A percentile compares a stretch with the other conserved stretches of the same genome.
Evolutionary conservation across 2,113 vertebrate genomes (phyloP).

Genomic region (Paracyprichromis sp.): DNA sequence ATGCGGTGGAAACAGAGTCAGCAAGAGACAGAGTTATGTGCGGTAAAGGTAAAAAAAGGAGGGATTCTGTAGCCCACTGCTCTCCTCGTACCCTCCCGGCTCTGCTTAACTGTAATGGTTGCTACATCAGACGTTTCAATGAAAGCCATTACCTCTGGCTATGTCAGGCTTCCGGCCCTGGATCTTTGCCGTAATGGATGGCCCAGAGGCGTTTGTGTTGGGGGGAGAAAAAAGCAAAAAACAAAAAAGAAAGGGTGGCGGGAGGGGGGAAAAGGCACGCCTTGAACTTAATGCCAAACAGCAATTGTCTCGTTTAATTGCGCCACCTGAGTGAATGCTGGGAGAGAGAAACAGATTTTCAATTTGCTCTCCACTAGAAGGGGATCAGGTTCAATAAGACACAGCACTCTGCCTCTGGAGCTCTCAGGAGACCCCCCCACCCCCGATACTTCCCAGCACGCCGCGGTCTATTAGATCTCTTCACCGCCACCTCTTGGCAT

Average conservation of each 20-base stretch:
- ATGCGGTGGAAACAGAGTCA: background rate
- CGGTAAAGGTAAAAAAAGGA: conserved; percentile 3
- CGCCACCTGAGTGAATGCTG: conserved; percentile 38
- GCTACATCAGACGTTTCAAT: conserved; percentile 38
- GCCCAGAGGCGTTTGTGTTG: conserved; percentile 19
- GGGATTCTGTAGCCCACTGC: background rate
- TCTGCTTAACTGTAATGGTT: conserved; percentile 7
- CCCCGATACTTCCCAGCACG: conserved; percentile 1
- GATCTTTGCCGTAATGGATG: conserved; percentile 25
- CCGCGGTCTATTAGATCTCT: conserved; percentile 34
- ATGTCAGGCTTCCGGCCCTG: background rate
- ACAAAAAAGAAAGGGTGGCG: background rate
- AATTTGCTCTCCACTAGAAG: conserved; percentile 66
- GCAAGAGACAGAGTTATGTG: conserved; percentile 12
- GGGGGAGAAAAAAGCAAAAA: background rate
- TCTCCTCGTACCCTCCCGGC: background rate
- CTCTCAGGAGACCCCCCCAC: conserved; percentile 36
- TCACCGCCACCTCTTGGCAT: background rate
- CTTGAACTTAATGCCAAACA: conserved; percentile 56
- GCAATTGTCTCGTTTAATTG: conserved; percentile 71
- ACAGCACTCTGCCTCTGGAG: conserved; percentile 33
- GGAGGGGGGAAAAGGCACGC: background rate
- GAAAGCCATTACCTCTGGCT: conserved; percentile 42
- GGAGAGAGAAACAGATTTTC: conserved; percentile 69
- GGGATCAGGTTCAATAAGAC: conserved; percentile 70